Percentiles rank a stretch among this genome's conserved stretches.
Conservation (phyloP, 2,888 invertebrate species). For the Seira musarum region DNA sequence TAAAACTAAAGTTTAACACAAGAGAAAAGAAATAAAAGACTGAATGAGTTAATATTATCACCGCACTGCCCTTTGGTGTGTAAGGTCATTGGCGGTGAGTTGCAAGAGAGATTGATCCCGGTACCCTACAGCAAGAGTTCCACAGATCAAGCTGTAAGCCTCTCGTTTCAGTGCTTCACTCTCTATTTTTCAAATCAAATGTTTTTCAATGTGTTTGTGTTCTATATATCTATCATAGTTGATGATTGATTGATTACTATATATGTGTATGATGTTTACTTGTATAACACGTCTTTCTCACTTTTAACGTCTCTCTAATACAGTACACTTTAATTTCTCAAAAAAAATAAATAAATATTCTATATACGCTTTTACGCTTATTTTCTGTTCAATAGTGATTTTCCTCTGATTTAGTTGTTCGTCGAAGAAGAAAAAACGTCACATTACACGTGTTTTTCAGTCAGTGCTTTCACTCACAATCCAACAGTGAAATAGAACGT, state of each 20-base stretch:
- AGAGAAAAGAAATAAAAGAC: too few species aligned
- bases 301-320: neutral
- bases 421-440: neutral
- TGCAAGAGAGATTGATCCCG: conserved; percentile 99
- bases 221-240: neutral
- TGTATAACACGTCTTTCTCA: neutral
- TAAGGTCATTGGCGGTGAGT: conserved; percentile 99
- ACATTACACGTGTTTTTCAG: neutral
- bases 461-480: too few species aligned
- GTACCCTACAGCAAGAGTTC: conserved; percentile 99
- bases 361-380: neutral
- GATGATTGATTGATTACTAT: too few species aligned
- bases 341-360: too few species aligned
- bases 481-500: too few species aligned
- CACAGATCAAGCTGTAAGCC: conserved; percentile 99
- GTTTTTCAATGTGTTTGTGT: conserved; percentile 25
- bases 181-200: conserved; percentile 49
- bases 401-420: neutral
- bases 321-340: too few species aligned
- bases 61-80: conserved; percentile 91
- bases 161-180: conserved; percentile 73
- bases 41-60: conserved; percentile 72
- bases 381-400: neutral
- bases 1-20: too few species aligned
- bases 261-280: neutral